A percentile compares a stretch with the other conserved stretches of the same genome.
Conservation (phyloP, 2,888 invertebrate species). For the Dolichopus griseipennis region DNA sequence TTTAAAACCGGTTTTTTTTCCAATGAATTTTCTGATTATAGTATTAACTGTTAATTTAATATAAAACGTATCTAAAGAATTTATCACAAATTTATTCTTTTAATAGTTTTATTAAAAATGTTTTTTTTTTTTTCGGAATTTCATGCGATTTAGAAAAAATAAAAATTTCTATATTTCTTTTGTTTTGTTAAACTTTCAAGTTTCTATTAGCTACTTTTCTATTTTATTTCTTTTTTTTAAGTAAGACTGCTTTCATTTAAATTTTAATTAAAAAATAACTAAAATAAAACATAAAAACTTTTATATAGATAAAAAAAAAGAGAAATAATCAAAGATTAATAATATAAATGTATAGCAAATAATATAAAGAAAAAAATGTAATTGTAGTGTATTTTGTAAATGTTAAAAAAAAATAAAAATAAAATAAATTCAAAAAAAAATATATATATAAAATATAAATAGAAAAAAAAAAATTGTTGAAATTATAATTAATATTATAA, state of each 20-base stretch:
- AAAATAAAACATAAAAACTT: not conserved
- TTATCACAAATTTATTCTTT: not conserved
- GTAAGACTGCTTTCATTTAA: not conserved
- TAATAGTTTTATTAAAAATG: no score
- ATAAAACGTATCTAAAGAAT: no score
- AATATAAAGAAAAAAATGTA: not conserved
- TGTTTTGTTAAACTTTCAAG: no score
- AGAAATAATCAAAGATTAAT: no score
- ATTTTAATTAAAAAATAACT: not conserved
- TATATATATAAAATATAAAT: not conserved
- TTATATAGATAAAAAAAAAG: no score
- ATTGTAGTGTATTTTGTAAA: not conserved
- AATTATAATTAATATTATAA: not conserved
- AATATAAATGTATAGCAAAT: not conserved
- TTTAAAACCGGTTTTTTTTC: no score
- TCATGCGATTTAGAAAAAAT: no score
- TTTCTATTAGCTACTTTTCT: no score
- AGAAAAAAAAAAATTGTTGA: conserved; percentile 1
- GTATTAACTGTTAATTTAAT: no score
- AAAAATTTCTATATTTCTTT: no score
- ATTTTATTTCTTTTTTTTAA: not conserved
- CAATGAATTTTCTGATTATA: no score
- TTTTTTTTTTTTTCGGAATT: no score
- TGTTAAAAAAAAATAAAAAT: not conserved
- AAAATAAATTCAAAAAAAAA: not conserved